Evolutionary conservation across 2,797 vertebrate genomes (phyloP).

Genomic region (Sebastolobus altivelis): DNA sequence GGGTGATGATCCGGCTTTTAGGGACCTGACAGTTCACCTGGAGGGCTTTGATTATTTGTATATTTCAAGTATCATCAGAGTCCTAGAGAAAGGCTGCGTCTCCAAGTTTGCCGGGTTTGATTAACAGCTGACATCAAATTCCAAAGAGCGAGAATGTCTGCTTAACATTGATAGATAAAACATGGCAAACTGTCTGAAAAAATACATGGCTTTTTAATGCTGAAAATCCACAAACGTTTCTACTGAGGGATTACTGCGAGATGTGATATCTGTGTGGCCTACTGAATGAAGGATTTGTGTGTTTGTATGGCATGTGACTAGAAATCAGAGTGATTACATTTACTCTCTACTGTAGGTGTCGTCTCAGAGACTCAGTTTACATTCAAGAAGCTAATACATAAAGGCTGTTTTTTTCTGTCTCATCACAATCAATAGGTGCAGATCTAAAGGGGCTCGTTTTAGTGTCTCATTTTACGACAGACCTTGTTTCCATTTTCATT

Average conservation of each 20-base stretch:
- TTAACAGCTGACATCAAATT: constrained; percentile 64
- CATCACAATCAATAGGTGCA: constrained; percentile 14
- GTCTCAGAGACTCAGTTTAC: constrained; percentile 48
- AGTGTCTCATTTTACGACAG: background rate
- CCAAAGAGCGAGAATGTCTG: constrained; percentile 34
- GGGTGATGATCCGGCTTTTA: constrained; percentile 30
- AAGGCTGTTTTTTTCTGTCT: constrained; percentile 18
- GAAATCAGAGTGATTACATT: constrained; percentile 24
- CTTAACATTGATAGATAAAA: constrained; percentile 28
- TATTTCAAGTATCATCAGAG: constrained; percentile 75
- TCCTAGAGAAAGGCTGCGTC: constrained; percentile 44
- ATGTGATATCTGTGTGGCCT: background rate
- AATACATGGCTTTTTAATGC: constrained; percentile 39
- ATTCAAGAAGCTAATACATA: constrained; percentile 60
- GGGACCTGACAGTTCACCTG: constrained; percentile 52
- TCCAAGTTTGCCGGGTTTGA: constrained; percentile 43
- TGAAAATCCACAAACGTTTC: constrained; percentile 2
- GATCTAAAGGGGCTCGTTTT: constrained; percentile 2
- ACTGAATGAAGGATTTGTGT: background rate
- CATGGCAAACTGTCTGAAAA: constrained; percentile 27
- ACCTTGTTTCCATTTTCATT: constrained; percentile 4
- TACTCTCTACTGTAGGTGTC: constrained; percentile 9
- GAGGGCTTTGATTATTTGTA: constrained; percentile 48
- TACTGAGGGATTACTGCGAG: background rate
- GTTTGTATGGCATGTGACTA: constrained; percentile 7